Evolutionary conservation across 2,888 invertebrate genomes (phyloP).

Genomic region (Biston betularia): DNA sequence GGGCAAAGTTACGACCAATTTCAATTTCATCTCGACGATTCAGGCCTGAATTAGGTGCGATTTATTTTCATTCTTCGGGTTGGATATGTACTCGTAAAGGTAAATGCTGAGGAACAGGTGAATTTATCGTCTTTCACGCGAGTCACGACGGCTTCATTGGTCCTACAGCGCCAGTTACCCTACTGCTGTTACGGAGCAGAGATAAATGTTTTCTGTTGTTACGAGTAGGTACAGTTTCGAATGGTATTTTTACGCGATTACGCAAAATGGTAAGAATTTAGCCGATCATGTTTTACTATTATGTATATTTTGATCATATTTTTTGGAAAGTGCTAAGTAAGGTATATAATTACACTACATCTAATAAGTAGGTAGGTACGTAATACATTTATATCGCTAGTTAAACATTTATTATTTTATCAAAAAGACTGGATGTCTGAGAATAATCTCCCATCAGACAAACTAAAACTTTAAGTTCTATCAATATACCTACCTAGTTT

Average conservation of each 20-base stretch:
- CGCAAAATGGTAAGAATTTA: neutral
- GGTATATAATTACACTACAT: no score
- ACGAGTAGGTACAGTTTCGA: neutral
- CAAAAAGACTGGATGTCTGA: neutral
- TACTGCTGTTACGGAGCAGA: neutral
- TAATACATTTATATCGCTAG: no score
- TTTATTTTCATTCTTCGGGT: conserved; percentile 71
- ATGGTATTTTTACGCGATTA: no score
- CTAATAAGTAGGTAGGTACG: no score
- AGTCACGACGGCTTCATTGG: conserved; percentile 57
- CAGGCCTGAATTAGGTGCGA: conserved; percentile 67
- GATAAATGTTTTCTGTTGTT: neutral
- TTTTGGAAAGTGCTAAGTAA: no score
- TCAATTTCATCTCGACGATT: conserved; percentile 70
- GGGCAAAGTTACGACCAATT: conserved; percentile 58
- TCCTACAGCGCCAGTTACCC: conserved; percentile 18
- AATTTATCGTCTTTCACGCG: conserved; percentile 60
- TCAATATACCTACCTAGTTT: neutral
- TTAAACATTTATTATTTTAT: neutral
- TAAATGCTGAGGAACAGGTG: conserved; percentile 57
- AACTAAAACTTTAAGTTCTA: neutral
- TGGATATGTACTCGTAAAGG: conserved; percentile 53
- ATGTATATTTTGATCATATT: no score
- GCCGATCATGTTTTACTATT: no score
- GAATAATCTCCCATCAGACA: neutral